A percentile compares a stretch with the other conserved stretches of the same genome.
Conservation (phyloP, 2,888 invertebrate species). For the Lasioglossum vierecki region DNA sequence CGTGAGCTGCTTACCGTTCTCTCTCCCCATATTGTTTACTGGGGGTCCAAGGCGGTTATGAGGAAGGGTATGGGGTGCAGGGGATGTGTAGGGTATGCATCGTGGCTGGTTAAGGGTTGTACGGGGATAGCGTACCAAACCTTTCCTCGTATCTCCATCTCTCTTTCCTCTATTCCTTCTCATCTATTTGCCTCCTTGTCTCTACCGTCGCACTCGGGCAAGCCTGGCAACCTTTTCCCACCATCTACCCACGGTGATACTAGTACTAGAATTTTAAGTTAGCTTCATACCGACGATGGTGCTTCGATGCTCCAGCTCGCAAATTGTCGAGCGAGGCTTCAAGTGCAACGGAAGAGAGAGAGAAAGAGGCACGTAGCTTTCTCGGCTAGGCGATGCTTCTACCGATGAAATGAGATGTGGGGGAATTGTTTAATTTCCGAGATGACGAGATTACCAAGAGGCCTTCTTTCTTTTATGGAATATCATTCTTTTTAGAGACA, state of each 20-base stretch:
- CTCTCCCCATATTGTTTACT: slow-evolving; percentile 61
- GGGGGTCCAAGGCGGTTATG: slow-evolving; percentile 56
- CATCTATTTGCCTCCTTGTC: background rate
- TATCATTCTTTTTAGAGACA: slow-evolving; percentile 5
- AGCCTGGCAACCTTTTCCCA: slow-evolving; percentile 17
- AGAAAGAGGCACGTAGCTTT: background rate
- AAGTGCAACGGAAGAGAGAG: background rate
- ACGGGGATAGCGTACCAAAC: slow-evolving; percentile 45
- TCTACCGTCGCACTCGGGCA: background rate
- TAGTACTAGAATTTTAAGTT: slow-evolving; percentile 49
- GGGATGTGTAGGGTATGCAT: slow-evolving; percentile 39
- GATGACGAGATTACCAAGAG: slow-evolving; percentile 3
- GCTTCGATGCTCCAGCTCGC: slow-evolving; percentile 9
- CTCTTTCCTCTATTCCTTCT: background rate
- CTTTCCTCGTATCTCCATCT: background rate
- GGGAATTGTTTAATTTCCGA: slow-evolving; percentile 17
- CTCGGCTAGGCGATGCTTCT: background rate
- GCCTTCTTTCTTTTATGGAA: background rate
- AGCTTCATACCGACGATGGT: slow-evolving; percentile 2
- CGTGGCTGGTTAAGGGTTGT: slow-evolving; percentile 49
- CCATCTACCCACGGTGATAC: slow-evolving; percentile 26
- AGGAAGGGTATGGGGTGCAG: slow-evolving; percentile 16
- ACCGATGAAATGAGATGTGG: slow-evolving; percentile 5
- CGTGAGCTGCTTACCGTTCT: slow-evolving; percentile 65
- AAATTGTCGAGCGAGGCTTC: slow-evolving; percentile 1